These are phyloP conservation scores for Drosophila pegasa DNA, from an alignment of 2,888 invertebrate genomes.

Conservation along the genomic window DNA sequence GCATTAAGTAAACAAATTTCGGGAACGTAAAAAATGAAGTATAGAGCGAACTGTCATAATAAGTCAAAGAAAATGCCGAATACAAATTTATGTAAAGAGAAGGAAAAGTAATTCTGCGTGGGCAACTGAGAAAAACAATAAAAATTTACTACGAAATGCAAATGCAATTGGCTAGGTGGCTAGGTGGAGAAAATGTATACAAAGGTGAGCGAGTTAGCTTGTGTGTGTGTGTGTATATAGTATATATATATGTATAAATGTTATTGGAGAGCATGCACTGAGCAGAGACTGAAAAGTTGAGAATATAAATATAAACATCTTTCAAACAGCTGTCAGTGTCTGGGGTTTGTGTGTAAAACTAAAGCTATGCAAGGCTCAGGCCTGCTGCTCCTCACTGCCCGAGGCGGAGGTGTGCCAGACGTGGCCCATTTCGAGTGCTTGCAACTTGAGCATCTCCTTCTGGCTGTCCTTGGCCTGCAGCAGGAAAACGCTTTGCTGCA, in stretches of 20 bases:
- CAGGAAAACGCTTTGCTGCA: constrained; percentile 92
- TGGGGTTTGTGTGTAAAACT: constrained; percentile 9
- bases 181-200: constrained; percentile 31
- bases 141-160: constrained; percentile 46
- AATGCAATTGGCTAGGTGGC: constrained; percentile 65
- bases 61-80: not conserved
- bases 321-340: constrained; percentile 10
- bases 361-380: constrained; percentile 36
- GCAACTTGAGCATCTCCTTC: constrained; percentile 82
- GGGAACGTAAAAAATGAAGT: constrained; percentile 47
- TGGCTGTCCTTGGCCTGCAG: constrained; percentile 92
- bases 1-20: constrained; percentile 6
- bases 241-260: constrained; percentile 18
- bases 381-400: constrained; percentile 62
- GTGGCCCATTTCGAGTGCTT: constrained; percentile 82
- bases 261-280: constrained; percentile 22
- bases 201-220: not conserved
- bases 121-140: constrained; percentile 23
- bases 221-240: not conserved
- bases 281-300: constrained; percentile 19
- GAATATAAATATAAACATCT: constrained; percentile 20
- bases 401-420: constrained; percentile 66
- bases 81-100: constrained; percentile 1
- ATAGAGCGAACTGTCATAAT: constrained; percentile 25
- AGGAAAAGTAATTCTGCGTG: not conserved